Percentiles rank a stretch among this genome's conserved stretches.
Evolutionary conservation across 2,797 vertebrate species (phyloP).

Genomic region (Enteromius fasciolatus): DNA sequence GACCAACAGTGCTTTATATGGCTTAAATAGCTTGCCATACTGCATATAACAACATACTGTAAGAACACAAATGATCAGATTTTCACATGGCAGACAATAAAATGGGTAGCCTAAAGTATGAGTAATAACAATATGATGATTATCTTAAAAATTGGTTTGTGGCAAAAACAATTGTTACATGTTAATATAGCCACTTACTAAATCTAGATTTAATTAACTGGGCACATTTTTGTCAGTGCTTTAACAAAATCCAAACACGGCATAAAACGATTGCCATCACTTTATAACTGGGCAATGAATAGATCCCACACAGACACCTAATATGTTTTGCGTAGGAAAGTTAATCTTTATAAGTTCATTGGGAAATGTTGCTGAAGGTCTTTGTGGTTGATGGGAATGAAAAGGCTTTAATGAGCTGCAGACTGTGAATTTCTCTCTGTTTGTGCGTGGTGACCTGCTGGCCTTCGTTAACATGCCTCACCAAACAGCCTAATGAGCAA

Average conservation of each 20-base stretch:
- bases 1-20: too few species aligned
- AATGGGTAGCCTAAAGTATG: not conserved
- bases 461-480: conserved; percentile 68
- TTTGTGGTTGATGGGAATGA: conserved; percentile 37
- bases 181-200: not conserved
- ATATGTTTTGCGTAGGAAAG: not conserved
- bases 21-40: too few species aligned
- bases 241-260: conserved; percentile 6
- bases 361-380: conserved; percentile 13
- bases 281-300: not conserved
- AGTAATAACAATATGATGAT: not conserved
- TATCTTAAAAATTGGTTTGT: not conserved
- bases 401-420: conserved; percentile 61
- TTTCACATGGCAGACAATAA: not conserved
- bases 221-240: not conserved
- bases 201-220: conserved; percentile 13
- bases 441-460: conserved; percentile 64
- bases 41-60: too few species aligned
- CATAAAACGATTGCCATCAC: not conserved
- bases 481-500: conserved; percentile 70
- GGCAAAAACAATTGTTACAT: not conserved
- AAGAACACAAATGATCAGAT: too few species aligned
- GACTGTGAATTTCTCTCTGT: conserved; percentile 62
- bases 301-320: not conserved
- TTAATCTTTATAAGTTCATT: conserved; percentile 9